Evolutionary conservation across 2,113 vertebrate genomes (phyloP).

Genomic region (Nycticorax nycticorax): DNA sequence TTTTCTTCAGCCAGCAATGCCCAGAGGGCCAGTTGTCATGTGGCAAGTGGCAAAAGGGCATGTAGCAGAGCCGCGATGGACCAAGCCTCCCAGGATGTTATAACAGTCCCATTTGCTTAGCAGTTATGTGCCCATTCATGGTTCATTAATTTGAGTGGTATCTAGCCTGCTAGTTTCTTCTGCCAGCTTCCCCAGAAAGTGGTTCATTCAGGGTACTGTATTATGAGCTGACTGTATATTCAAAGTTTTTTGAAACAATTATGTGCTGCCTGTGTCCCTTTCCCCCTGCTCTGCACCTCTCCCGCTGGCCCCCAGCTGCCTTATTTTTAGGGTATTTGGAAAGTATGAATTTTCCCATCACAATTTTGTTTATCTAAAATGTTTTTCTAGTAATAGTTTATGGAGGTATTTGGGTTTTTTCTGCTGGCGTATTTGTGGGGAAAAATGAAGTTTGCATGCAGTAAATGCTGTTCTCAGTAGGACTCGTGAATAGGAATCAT

Average conservation of each 20-base stretch:
- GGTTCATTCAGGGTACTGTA: background rate
- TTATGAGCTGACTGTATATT: background rate
- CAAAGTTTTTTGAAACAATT: background rate
- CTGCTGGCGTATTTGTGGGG: background rate
- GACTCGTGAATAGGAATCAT: background rate
- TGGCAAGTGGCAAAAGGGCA: background rate
- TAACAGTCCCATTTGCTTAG: slow-evolving; percentile 1
- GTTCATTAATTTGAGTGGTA: slow-evolving; percentile 27
- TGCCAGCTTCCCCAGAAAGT: background rate
- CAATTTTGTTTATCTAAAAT: background rate
- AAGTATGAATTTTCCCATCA: background rate
- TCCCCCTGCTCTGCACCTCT: too few species aligned
- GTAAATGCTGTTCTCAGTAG: background rate
- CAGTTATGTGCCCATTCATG: background rate
- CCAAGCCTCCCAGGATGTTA: background rate
- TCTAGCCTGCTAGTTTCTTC: background rate
- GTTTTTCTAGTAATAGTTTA: background rate
- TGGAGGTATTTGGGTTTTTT: background rate
- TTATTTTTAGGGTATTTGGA: background rate
- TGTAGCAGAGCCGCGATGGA: background rate
- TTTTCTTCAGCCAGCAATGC: slow-evolving; percentile 13
- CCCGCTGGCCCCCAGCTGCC: fast-evolving
- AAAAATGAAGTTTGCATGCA: background rate
- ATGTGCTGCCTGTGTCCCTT: background rate
- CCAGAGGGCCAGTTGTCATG: background rate